Conservation (phyloP, 2,113 vertebrate species). For the Sisor rabdophorus region DNA sequence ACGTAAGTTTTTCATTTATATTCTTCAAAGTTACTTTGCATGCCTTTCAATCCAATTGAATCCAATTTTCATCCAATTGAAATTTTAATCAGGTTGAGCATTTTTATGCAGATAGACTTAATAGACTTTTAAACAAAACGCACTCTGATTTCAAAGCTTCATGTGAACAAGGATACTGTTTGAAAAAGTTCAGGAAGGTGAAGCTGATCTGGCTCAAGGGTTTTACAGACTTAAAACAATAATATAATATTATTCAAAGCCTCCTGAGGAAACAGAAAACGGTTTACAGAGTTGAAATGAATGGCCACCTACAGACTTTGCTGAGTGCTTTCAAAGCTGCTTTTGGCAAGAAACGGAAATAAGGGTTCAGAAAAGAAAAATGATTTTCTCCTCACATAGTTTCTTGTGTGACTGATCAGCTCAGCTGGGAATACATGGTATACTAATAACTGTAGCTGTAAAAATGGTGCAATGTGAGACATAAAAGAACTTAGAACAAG, state of each 20-base stretch:
- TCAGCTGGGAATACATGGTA: not conserved
- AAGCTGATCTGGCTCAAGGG: slow-evolving; percentile 36
- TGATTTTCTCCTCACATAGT: slow-evolving; percentile 1
- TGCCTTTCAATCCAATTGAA: no score
- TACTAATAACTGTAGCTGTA: not conserved
- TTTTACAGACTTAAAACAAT: not conserved
- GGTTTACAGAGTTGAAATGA: slow-evolving; percentile 53
- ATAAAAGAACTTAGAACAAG: not conserved
- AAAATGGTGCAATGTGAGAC: not conserved
- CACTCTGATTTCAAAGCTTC: no score
- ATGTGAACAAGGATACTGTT: slow-evolving; percentile 30
- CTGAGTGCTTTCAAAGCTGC: slow-evolving; percentile 23
- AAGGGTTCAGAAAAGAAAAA: slow-evolving; percentile 16
- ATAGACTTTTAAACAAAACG: no score
- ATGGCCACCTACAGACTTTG: slow-evolving; percentile 40
- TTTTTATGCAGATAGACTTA: no score
- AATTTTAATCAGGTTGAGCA: no score
- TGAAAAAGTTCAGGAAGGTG: slow-evolving; percentile 40
- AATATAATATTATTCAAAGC: slow-evolving; percentile 56
- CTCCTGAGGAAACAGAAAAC: slow-evolving; percentile 51
- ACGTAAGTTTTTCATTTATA: no score
- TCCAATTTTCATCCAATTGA: no score
- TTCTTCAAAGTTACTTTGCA: no score
- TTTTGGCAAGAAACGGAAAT: slow-evolving; percentile 5
- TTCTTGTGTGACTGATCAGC: not conserved